Conservation (phyloP, 2,888 invertebrate genomes). For the Ornithoptera alexandrae region DNA sequence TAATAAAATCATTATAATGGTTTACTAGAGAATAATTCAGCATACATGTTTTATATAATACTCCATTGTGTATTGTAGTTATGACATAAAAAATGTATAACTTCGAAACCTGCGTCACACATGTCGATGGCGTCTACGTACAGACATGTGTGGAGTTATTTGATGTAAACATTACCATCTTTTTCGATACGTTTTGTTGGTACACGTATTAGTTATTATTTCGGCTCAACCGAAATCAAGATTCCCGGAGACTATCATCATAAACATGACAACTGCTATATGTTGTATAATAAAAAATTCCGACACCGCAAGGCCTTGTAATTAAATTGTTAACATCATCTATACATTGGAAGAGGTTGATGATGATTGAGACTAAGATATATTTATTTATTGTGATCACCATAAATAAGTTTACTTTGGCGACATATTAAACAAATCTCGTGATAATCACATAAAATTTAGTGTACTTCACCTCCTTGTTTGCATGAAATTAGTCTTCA, state of each 20-base stretch:
- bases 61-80: conserved; percentile 38
- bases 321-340: too few species aligned
- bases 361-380: too few species aligned
- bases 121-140: conserved; percentile 39
- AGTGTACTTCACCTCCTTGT: too few species aligned
- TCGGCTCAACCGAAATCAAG: background rate
- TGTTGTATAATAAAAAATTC: too few species aligned
- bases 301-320: too few species aligned
- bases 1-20: background rate
- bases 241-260: background rate
- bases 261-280: background rate
- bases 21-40: background rate
- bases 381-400: too few species aligned
- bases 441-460: too few species aligned
- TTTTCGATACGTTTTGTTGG: conserved; percentile 8
- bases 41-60: conserved; percentile 34
- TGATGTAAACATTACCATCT: conserved; percentile 16
- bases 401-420: too few species aligned
- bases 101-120: conserved; percentile 47
- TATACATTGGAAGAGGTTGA: too few species aligned
- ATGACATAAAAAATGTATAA: conserved; percentile 39
- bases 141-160: conserved; percentile 20
- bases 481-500: too few species aligned
- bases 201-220: background rate
- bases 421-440: too few species aligned